A percentile compares a stretch with the other conserved stretches of the same genome.
Conservation (phyloP, 2,888 invertebrate genomes). For the Plebejus anna region DNA sequence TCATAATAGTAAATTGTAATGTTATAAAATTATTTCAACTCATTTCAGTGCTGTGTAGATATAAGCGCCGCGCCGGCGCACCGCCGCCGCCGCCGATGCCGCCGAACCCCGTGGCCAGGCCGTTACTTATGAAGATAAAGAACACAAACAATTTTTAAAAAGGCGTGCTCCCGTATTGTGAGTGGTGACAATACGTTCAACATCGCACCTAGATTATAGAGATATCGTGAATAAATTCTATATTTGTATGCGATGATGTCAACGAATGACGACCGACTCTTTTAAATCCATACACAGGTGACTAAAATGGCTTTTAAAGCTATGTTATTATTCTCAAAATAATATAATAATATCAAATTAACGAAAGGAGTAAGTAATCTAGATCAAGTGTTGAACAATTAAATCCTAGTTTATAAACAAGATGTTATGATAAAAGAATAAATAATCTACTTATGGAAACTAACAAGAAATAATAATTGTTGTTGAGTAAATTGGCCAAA, state of each 20-base stretch:
- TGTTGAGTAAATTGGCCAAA: neutral
- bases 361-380: neutral
- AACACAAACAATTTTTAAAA: neutral
- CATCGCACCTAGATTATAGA: neutral
- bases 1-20: too few species aligned
- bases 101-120: too few species aligned
- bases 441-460: neutral
- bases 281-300: conserved; percentile 8
- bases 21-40: too few species aligned
- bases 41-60: too few species aligned
- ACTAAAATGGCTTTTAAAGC: neutral
- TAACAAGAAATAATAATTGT: neutral
- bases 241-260: neutral
- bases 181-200: neutral
- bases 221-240: conserved; percentile 14
- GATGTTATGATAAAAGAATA: neutral
- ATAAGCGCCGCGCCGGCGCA: too few species aligned
- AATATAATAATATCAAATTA: neutral
- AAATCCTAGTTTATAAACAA: neutral
- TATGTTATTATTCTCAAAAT: neutral
- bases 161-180: neutral
- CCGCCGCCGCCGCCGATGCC: too few species aligned
- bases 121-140: neutral
- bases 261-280: neutral
- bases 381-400: neutral